A percentile compares a stretch with the other conserved stretches of the same genome.
phyloP scores from a whole-genome alignment of 2,888 invertebrate genomes.

The Leucozona laternaria region DNA sequence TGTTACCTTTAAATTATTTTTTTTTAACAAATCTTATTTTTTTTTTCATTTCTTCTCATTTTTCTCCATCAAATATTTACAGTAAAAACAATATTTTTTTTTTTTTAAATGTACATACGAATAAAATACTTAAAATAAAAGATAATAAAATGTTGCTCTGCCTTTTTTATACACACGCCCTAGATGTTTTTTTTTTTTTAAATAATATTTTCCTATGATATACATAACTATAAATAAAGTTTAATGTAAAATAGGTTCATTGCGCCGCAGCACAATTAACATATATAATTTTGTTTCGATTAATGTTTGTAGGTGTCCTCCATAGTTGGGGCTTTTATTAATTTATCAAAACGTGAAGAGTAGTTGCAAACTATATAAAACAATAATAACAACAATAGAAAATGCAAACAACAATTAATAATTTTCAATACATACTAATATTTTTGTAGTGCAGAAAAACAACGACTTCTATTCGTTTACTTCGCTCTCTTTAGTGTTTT shows the following conservation, averaged over 20 bases:
- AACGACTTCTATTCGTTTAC: not conserved
- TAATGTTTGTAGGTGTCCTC: not conserved
- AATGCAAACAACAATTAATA: conserved; percentile 61
- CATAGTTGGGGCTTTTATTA: not conserved
- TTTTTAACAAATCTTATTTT: conserved; percentile 43
- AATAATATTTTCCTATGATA: conserved; percentile 37
- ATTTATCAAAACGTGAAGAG: conserved; percentile 38
- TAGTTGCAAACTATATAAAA: conserved; percentile 58
- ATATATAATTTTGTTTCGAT: conserved; percentile 1
- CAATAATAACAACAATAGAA: conserved; percentile 71
- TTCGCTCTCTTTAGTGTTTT: not conserved
- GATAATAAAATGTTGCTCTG: conserved; percentile 47
- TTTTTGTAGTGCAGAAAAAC: conserved; percentile 13
- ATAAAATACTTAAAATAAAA: conserved; percentile 43
- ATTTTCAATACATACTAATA: conserved; percentile 34
- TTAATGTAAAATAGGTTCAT: conserved; percentile 37
- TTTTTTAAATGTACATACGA: conserved; percentile 57
- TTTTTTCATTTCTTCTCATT: conserved; percentile 13
- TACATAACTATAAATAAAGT: conserved; percentile 63
- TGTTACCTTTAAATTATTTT: conserved; percentile 31
- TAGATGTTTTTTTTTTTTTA: conserved; percentile 23
- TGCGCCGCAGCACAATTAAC: conserved; percentile 32
- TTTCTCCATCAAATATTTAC: conserved; percentile 65
- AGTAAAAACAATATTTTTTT: conserved; percentile 57
- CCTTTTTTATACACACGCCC: conserved; percentile 60